Percentiles rank a stretch among this genome's conserved stretches.
Conservation (phyloP, 2,888 invertebrate genomes). For the Psylliodes chrysocephalus region DNA sequence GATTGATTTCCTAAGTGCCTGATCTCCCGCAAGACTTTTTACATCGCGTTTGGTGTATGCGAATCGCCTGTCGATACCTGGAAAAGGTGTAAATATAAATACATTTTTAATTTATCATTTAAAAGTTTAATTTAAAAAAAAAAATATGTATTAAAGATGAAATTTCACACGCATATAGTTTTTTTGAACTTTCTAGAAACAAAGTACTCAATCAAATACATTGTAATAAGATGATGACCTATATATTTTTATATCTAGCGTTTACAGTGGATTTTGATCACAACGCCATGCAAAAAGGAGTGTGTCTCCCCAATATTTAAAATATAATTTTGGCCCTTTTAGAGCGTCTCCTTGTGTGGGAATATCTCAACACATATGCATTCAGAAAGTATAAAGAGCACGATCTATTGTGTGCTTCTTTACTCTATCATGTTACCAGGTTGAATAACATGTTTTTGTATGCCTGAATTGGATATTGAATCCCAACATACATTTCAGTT, state of each 20-base stretch:
- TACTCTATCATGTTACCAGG: conserved; percentile 11
- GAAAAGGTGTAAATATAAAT: conserved; percentile 20
- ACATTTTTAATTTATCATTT: too few relatives aligned
- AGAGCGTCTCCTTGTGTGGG: background rate
- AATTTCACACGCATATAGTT: too few relatives aligned
- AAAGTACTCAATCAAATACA: too few relatives aligned
- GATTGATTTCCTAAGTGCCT: conserved; percentile 76
- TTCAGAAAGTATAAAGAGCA: conserved; percentile 12
- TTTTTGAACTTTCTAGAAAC: too few relatives aligned
- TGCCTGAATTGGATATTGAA: background rate
- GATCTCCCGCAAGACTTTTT: conserved; percentile 75
- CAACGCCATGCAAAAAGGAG: background rate
- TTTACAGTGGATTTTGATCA: background rate
- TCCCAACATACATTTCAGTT: conserved; percentile 1
- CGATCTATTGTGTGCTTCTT: conserved; percentile 5
- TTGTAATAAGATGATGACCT: too few relatives aligned
- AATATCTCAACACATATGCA: conserved; percentile 18
- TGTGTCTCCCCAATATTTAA: background rate
- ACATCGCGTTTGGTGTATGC: conserved; percentile 86
- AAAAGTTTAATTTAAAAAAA: too few relatives aligned
- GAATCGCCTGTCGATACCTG: conserved; percentile 78
- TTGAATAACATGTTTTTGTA: conserved; percentile 18
- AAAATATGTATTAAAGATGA: too few relatives aligned
- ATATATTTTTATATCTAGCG: too few relatives aligned
- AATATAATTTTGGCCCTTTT: conserved; percentile 3